Evolutionary conservation across 2,888 invertebrate species (phyloP).

Genomic region (Lithophane socia): DNA sequence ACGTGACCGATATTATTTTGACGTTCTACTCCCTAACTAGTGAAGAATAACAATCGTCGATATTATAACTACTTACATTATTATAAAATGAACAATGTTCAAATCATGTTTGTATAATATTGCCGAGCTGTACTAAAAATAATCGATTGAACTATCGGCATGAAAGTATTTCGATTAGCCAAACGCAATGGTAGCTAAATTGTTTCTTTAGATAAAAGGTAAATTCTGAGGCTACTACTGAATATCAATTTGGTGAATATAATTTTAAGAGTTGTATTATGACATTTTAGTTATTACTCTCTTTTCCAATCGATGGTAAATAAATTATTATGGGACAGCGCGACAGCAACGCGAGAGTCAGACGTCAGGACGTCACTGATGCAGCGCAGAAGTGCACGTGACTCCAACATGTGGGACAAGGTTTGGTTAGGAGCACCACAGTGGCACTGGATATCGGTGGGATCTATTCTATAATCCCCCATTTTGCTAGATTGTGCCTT

Average conservation of each 20-base stretch:
- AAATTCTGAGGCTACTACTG: not conserved
- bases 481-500: no score
- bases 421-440: no score
- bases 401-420: no score
- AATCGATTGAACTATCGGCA: constrained; percentile 47
- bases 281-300: not conserved
- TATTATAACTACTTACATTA: not conserved
- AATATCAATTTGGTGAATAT: not conserved
- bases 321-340: no score
- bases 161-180: constrained; percentile 39
- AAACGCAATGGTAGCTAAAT: constrained; percentile 20
- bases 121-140: constrained; percentile 35
- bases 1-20: constrained; percentile 18
- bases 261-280: not conserved
- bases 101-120: constrained; percentile 45
- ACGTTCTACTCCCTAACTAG: not conserved
- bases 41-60: constrained; percentile 21
- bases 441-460: no score
- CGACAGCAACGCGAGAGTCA: no score
- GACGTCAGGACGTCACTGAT: no score
- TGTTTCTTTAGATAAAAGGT: constrained; percentile 1
- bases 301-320: no score
- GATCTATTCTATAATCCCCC: no score
- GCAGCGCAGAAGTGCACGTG: no score
- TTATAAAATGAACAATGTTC: constrained; percentile 25